phyloP scores from a whole-genome alignment of 2,113 vertebrate genomes.

The Phaetusa simplex region DNA sequence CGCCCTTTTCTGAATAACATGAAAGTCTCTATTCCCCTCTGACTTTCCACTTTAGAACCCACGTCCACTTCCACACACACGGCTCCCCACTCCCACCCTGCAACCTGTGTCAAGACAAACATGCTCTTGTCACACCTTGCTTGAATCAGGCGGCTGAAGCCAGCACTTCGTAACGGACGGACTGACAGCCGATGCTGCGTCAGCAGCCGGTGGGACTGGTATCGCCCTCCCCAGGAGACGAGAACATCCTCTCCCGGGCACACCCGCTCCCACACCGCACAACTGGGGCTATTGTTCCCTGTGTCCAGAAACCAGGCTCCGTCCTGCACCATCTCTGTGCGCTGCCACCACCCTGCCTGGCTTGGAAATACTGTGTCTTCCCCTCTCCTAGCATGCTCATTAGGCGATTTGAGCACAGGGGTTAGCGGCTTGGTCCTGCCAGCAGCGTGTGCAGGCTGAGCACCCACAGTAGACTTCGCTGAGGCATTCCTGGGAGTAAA shows the following conservation, averaged over 20 bases:
- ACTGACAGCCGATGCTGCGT: neutral
- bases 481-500: neutral
- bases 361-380: neutral
- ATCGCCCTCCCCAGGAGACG: neutral
- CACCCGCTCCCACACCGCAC: neutral
- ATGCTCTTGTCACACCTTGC: neutral
- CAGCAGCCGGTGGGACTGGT: neutral
- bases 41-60: neutral
- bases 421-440: neutral
- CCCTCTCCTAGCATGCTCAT: neutral
- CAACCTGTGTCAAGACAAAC: neutral
- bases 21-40: neutral
- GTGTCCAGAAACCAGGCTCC: neutral
- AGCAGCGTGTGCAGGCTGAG: neutral
- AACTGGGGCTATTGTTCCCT: neutral
- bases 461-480: neutral
- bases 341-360: neutral
- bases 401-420: neutral
- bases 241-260: constrained; percentile 37
- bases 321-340: neutral
- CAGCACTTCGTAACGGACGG: neutral
- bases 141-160: neutral
- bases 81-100: neutral
- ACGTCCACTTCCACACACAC: neutral
- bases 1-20: neutral